phyloP scores from a whole-genome alignment of 2,888 invertebrate genomes.

The Nebria brevicollis region DNA sequence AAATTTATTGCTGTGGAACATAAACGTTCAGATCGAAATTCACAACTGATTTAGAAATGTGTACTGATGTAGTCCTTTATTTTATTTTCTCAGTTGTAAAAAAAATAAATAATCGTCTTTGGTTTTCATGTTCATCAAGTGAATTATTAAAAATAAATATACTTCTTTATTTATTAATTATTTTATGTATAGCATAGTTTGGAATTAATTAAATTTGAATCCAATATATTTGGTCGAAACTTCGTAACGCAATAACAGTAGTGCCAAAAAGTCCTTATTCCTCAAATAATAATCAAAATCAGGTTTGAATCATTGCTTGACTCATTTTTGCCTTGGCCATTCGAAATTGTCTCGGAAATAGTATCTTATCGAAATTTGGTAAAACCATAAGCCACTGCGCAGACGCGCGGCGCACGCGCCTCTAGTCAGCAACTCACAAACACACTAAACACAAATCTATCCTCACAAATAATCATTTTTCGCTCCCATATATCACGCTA shows the following conservation, averaged over 20 bases:
- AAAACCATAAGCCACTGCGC: constrained; percentile 8
- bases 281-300: background rate
- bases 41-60: background rate
- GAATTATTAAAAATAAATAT: background rate
- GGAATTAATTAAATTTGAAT: background rate
- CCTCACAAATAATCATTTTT: background rate
- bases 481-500: background rate
- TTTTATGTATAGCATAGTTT: background rate
- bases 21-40: background rate
- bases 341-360: no score
- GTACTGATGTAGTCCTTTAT: no score
- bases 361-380: no score
- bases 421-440: constrained; percentile 17
- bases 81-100: no score
- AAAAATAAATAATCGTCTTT: no score
- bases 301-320: background rate
- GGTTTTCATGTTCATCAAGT: background rate
- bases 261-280: no score
- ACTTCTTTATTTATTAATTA: background rate
- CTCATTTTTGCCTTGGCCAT: background rate
- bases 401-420: constrained; percentile 16
- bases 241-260: no score
- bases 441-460: background rate
- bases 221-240: background rate
- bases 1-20: background rate